phyloP scores from a whole-genome alignment of 2,113 vertebrate genomes.

The Atractosteus spatula region DNA sequence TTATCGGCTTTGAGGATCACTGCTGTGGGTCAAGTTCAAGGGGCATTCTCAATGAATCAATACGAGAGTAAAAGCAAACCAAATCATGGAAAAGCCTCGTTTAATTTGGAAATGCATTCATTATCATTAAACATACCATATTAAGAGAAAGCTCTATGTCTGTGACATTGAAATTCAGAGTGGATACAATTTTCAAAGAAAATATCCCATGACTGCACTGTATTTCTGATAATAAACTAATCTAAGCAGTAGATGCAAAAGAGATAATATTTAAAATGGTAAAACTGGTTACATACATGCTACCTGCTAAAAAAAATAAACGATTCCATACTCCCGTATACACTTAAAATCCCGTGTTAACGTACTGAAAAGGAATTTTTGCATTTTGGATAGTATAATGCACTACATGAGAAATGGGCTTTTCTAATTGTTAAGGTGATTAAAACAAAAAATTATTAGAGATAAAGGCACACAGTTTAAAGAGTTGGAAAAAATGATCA shows the following conservation, averaged over 20 bases:
- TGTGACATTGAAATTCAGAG: conserved; percentile 25
- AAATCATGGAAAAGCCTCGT: conserved; percentile 41
- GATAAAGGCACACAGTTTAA: too few species aligned
- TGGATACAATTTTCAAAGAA: conserved; percentile 22
- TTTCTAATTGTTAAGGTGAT: not conserved
- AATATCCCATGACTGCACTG: conserved; percentile 41
- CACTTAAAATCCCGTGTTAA: too few species aligned
- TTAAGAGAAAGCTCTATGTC: conserved; percentile 25
- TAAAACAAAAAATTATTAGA: not conserved
- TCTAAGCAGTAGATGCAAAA: conserved; percentile 2
- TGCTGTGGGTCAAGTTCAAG: conserved; percentile 46
- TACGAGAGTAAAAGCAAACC: conserved; percentile 30
- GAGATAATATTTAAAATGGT: too few species aligned
- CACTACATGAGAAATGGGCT: not conserved
- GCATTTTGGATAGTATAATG: too few species aligned
- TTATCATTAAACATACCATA: conserved; percentile 42
- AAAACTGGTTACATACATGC: too few species aligned
- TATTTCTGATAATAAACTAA: conserved; percentile 30
- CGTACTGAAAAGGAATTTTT: too few species aligned
- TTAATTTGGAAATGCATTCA: conserved; percentile 52
- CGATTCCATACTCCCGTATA: too few species aligned
- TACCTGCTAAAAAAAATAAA: too few species aligned
- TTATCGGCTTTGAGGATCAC: conserved; percentile 44
- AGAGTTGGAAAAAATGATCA: not conserved
- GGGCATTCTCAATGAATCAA: conserved; percentile 39